phyloP scores from a whole-genome alignment of 1,140 invertebrate species.

The Sarcophaga peregrina region DNA sequence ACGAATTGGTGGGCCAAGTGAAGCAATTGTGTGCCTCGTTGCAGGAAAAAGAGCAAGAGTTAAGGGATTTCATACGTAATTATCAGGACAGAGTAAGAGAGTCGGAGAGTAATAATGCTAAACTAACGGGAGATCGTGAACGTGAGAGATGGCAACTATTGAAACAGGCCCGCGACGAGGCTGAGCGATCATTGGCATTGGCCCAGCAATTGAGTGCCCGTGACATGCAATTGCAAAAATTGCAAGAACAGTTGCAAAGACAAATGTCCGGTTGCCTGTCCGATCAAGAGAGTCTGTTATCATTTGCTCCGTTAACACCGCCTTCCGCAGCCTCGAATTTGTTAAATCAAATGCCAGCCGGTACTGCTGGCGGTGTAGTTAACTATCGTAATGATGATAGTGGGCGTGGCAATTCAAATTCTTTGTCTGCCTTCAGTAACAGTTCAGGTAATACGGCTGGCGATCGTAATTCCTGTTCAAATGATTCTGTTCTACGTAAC shows the following conservation, averaged over 20 bases:
- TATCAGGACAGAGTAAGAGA: slow-evolving; percentile 81
- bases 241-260: slow-evolving; percentile 82
- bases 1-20: slow-evolving; percentile 93
- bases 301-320: slow-evolving; percentile 68
- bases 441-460: slow-evolving; percentile 69
- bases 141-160: slow-evolving; percentile 88
- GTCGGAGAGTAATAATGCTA: slow-evolving; percentile 71
- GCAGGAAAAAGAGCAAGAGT: slow-evolving; percentile 93
- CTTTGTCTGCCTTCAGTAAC: slow-evolving; percentile 64
- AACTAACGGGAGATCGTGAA: slow-evolving; percentile 85
- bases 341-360: slow-evolving; percentile 67
- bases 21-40: slow-evolving; percentile 93
- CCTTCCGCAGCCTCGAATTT: slow-evolving; percentile 63
- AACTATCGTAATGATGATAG: slow-evolving; percentile 72
- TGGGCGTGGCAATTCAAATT: slow-evolving; percentile 68
- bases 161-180: slow-evolving; percentile 88
- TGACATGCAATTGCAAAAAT: slow-evolving; percentile 85
- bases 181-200: slow-evolving; percentile 85
- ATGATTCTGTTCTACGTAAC: slow-evolving; percentile 83
- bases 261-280: slow-evolving; percentile 80
- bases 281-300: slow-evolving; percentile 77
- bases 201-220: slow-evolving; percentile 87
- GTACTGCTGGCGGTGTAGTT: slow-evolving; percentile 64
- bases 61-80: slow-evolving; percentile 92
- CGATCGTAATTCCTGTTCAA: slow-evolving; percentile 85